Base-by-base conservation (phyloP, 2,888 invertebrate genomes). In the Lithophane ornitopus region DNA sequence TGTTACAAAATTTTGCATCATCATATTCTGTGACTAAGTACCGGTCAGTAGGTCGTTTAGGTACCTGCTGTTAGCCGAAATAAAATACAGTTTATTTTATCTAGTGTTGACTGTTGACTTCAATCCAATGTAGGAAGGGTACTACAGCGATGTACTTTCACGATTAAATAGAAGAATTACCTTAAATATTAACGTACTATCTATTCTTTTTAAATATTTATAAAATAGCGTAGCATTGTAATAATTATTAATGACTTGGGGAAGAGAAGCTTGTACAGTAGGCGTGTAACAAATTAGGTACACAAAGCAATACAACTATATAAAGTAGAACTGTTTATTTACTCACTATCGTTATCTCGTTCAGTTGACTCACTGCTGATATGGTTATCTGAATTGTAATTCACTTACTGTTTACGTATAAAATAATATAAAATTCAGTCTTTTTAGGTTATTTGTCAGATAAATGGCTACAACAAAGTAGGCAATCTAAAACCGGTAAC, bases 401-500 rank as follows among this genome's bases (percentile, higher is more conserved):
- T 82, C 86, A 84, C 81, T 88, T 87, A 76, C 76, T 89, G 84
- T 87, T 88, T 88, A 88, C 84, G 85, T 91, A 92, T 89, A 90
- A 88, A 90, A 89, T 91, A 91, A 88, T 85, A 88, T 66, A 85
- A 90, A 94, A 94, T 91, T 94, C 94, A 94, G 94, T 94, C 94
- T 94, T 94, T 88, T 87, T 89, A 94, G 94, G 93, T 94, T 94
- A 93, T 88, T 91, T 93, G 92, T 91, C 92, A 92, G 88, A 88
- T 73, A 82, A 87, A 81, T 87, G 86, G 86, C 84, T 85, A 85
- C 82, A 86, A 84, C 78, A 84, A 58, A 84, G 76, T 85, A 74
- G 70, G 19, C 68, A 49, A 34, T 34, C 34, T 71, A 63, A 65
- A 65, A 46, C 63, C 79, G 58, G 34, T 78, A 61, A 16, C 67